phyloP scores from a whole-genome alignment of 2,797 vertebrate species.

The Gymnopithys bicolor region DNA sequence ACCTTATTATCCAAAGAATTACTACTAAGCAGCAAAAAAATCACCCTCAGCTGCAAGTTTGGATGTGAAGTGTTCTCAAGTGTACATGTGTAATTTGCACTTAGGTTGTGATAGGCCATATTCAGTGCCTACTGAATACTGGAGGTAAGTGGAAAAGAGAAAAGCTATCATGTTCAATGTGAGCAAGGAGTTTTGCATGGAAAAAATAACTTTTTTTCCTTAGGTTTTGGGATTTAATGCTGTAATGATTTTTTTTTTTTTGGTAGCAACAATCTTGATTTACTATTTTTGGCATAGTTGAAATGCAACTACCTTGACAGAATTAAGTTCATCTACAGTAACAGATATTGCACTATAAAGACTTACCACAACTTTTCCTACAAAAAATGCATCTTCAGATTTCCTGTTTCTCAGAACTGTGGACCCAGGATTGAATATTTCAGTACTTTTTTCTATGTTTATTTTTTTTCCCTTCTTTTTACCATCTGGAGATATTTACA shows the following conservation, averaged over 20 bases:
- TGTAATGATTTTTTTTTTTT: background rate
- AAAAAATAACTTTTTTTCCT: accelerated
- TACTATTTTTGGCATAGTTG: background rate
- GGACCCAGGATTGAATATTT: background rate
- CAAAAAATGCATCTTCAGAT: background rate
- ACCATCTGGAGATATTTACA: background rate
- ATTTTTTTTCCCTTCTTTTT: background rate
- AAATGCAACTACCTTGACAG: background rate
- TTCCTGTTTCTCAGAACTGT: background rate
- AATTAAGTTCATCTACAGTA: background rate
- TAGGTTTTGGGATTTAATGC: background rate
- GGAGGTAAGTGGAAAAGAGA: background rate
- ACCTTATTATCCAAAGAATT: constrained; percentile 59
- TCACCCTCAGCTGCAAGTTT: constrained; percentile 55
- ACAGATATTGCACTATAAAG: background rate
- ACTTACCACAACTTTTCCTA: background rate
- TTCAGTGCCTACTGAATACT: background rate
- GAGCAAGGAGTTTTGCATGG: background rate
- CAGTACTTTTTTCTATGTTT: background rate
- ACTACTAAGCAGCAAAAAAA: constrained; percentile 58
- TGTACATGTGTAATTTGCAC: background rate
- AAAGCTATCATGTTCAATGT: background rate
- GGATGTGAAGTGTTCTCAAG: constrained; percentile 30
- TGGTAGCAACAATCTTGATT: background rate
- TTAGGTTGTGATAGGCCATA: background rate